These are phyloP conservation scores for Saguinus imperator DNA, from an alignment of 2,113 vertebrate genomes.

Conservation along the genomic window DNA sequence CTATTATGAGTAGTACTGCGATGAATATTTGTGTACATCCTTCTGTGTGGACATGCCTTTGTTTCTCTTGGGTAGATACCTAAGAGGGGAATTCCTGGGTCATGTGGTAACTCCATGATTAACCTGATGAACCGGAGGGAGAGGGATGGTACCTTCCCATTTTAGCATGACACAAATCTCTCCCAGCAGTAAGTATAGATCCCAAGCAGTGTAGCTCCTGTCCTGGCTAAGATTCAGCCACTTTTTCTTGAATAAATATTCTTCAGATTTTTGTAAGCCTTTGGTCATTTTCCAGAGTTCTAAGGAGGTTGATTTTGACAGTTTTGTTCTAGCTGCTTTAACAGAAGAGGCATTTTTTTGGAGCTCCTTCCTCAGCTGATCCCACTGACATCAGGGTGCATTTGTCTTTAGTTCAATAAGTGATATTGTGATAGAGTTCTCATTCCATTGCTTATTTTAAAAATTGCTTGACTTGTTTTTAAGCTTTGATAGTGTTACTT, in stretches of 20 bases:
- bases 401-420: fast-evolving
- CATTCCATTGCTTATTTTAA: not conserved
- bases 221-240: not conserved
- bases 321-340: not conserved
- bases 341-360: not conserved
- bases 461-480: not conserved
- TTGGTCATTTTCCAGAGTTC: not conserved
- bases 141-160: fast-evolving
- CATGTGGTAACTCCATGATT: fast-evolving
- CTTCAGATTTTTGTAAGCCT: not conserved
- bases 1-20: fast-evolving
- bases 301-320: not conserved
- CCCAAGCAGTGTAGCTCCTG: not conserved
- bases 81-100: not conserved
- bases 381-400: fast-evolving
- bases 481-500: not conserved
- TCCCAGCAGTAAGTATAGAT: not conserved
- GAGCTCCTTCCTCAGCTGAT: fast-evolving
- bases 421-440: fast-evolving
- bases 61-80: fast-evolving
- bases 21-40: fast-evolving
- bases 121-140: not conserved
- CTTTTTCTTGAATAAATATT: not conserved
- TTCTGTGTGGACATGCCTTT: not conserved
- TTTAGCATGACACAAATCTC: fast-evolving